Evolutionary conservation across 2,113 vertebrate species (phyloP).

Genomic region (Ptilorrhoa leucosticta): DNA sequence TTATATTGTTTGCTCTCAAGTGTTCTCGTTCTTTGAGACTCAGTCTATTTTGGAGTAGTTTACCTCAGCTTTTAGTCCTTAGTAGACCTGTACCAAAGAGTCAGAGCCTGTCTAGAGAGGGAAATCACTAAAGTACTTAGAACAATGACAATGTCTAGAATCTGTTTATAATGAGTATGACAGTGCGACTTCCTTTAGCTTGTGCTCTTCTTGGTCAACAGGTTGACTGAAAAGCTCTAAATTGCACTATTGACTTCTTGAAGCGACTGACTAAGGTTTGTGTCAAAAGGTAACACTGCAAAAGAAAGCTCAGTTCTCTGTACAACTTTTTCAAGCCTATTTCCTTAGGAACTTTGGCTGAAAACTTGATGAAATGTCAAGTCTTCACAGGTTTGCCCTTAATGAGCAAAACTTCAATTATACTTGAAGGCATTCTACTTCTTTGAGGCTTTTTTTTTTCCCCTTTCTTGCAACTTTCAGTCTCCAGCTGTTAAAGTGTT

Average conservation of each 20-base stretch:
- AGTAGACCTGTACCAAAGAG: not conserved
- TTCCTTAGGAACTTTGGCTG: not conserved
- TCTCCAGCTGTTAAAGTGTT: not conserved
- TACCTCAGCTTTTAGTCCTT: not conserved
- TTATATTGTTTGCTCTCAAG: not conserved
- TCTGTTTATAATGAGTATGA: not conserved
- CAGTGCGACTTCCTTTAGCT: not conserved
- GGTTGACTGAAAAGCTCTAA: not conserved
- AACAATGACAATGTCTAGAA: not conserved
- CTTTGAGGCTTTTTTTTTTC: not conserved
- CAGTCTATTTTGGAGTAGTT: not conserved
- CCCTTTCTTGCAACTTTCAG: not conserved
- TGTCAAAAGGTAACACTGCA: not conserved
- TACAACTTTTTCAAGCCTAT: not conserved
- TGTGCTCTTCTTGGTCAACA: not conserved
- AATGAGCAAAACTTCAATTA: constrained; percentile 55
- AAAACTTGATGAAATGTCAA: constrained; percentile 28
- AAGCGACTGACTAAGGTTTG: not conserved
- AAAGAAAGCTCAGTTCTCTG: not conserved
- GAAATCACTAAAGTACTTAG: not conserved
- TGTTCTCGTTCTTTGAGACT: not conserved
- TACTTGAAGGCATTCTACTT: constrained; percentile 38
- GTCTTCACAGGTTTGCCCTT: constrained; percentile 12
- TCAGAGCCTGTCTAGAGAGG: not conserved
- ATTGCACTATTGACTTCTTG: not conserved